A percentile compares a stretch with the other conserved stretches of the same genome.
These are phyloP conservation scores for Acromyrmex echinatior DNA, from an alignment of 1,140 invertebrate species.

Conservation along the genomic window DNA sequence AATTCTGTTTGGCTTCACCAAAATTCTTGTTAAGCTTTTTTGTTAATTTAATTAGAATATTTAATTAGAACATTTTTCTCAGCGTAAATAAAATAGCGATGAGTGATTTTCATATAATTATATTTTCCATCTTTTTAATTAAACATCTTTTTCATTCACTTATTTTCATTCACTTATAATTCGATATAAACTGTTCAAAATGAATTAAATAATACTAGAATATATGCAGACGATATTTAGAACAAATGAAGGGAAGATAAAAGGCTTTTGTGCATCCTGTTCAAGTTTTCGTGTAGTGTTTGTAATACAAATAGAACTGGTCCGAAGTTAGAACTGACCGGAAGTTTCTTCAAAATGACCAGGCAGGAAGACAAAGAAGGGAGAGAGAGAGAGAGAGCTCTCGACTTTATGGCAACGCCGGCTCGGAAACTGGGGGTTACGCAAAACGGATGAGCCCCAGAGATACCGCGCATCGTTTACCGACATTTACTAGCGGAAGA, in stretches of 20 bases:
- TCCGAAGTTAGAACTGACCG: slow-evolving; percentile 49
- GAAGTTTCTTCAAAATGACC: slow-evolving; percentile 50
- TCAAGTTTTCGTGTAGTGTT: slow-evolving; percentile 13
- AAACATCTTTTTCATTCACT: neutral
- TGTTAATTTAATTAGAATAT: too few species aligned
- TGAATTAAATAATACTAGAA: neutral
- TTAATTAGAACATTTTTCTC: too few species aligned
- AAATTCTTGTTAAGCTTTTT: too few species aligned
- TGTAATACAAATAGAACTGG: slow-evolving; percentile 4
- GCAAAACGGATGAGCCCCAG: slow-evolving; percentile 35
- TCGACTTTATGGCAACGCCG: slow-evolving; percentile 33
- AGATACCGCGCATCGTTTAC: slow-evolving; percentile 49
- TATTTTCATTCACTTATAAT: neutral
- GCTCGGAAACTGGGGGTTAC: slow-evolving; percentile 32
- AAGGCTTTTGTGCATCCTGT: slow-evolving; percentile 20
- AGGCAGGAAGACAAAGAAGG: neutral
- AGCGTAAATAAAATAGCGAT: neutral
- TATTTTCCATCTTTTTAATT: neutral
- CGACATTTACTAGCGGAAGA: slow-evolving; percentile 45
- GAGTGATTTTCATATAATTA: neutral
- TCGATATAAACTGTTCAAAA: neutral
- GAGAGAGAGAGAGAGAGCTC: neutral
- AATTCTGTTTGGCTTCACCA: too few species aligned
- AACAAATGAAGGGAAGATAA: slow-evolving; percentile 11
- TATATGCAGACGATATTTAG: neutral